phyloP scores from a whole-genome alignment of 2,797 vertebrate genomes.

The Phalloptychus januarius region DNA sequence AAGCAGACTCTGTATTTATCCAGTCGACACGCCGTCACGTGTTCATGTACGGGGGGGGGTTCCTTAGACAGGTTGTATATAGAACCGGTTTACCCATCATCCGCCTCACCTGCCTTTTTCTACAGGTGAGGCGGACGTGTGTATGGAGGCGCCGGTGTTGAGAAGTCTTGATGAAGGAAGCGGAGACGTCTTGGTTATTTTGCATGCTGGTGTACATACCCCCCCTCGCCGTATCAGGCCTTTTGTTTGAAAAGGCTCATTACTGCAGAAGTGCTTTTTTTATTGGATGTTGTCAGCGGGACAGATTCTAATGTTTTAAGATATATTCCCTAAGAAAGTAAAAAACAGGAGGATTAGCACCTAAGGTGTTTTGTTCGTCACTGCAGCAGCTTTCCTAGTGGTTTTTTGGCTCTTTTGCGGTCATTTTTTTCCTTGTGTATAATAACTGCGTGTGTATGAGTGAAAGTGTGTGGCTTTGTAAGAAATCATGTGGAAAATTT shows the following conservation, averaged over 20 bases:
- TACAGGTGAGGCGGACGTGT: constrained; percentile 58
- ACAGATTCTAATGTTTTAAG: constrained; percentile 68
- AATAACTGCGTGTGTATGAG: constrained; percentile 56
- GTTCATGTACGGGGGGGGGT: background rate
- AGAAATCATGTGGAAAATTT: constrained; percentile 51
- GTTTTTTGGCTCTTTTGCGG: constrained; percentile 74
- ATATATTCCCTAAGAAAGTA: constrained; percentile 56
- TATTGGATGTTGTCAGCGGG: constrained; percentile 64
- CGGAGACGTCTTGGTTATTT: constrained; percentile 65
- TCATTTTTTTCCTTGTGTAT: constrained; percentile 65
- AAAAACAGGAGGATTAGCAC: constrained; percentile 59
- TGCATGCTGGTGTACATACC: constrained; percentile 82
- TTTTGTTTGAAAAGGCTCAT: constrained; percentile 63
- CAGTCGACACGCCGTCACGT: constrained; percentile 37
- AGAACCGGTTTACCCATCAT: constrained; percentile 67
- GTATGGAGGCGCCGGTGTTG: constrained; percentile 45
- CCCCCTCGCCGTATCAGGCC: constrained; percentile 46
- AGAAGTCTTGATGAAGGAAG: constrained; percentile 65
- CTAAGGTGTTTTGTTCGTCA: constrained; percentile 70
- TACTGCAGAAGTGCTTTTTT: constrained; percentile 58
- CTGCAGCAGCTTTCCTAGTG: constrained; percentile 72
- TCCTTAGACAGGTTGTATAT: constrained; percentile 69
- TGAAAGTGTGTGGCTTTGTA: constrained; percentile 61
- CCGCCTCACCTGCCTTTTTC: constrained; percentile 64
- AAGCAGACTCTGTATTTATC: constrained; percentile 70